Evolutionary conservation across 2,113 vertebrate species (phyloP).

Genomic region (Hassar affinis): DNA sequence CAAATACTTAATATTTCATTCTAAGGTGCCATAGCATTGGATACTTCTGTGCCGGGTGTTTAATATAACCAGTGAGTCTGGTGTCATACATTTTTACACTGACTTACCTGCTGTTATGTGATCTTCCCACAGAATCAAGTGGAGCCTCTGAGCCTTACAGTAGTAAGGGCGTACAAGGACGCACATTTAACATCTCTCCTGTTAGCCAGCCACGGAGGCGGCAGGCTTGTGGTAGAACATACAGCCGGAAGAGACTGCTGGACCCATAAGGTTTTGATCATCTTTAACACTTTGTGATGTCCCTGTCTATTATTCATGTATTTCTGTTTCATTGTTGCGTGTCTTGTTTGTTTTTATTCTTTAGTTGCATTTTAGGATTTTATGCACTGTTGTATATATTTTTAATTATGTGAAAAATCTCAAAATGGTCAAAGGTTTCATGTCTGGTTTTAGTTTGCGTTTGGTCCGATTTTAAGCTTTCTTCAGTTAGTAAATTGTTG

Average conservation of each 20-base stretch:
- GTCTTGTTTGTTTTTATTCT: conserved; percentile 21
- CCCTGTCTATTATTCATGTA: neutral
- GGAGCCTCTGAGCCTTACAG: conserved; percentile 32
- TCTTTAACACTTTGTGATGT: neutral
- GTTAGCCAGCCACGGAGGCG: conserved; percentile 60
- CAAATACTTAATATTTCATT: neutral
- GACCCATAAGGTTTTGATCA: conserved; percentile 45
- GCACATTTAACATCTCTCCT: conserved; percentile 70
- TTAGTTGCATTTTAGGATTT: conserved; percentile 27
- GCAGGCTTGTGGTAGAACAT: conserved; percentile 67
- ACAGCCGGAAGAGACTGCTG: conserved; percentile 86
- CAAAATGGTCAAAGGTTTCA: neutral
- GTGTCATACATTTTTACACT: neutral
- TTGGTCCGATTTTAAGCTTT: neutral
- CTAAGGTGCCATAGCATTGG: neutral
- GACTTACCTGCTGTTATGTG: neutral
- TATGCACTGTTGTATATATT: conserved; percentile 32
- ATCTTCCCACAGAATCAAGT: conserved; percentile 53
- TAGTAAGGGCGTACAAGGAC: conserved; percentile 36
- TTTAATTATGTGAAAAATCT: conserved; percentile 19
- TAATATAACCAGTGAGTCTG: neutral
- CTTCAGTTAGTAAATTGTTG: neutral
- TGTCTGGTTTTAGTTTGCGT: neutral
- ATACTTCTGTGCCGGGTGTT: neutral
- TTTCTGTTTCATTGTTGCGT: conserved; percentile 8